Evolutionary conservation across 2,113 vertebrate genomes (phyloP).

Genomic region (Herpailurus yagouaroundi): DNA sequence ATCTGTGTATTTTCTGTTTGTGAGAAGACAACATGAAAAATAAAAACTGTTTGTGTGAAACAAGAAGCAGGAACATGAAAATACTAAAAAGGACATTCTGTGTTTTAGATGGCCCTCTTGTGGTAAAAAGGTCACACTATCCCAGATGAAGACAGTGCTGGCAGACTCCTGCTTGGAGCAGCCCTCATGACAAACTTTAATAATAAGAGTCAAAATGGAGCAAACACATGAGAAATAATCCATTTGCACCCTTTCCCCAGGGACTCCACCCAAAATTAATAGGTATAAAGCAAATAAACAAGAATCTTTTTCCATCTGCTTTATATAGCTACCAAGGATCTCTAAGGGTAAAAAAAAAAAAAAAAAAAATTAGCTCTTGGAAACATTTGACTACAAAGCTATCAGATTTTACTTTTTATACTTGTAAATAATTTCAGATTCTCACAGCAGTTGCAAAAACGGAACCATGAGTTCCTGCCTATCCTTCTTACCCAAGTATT

Average conservation of each 20-base stretch:
- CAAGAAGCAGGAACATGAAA: not conserved
- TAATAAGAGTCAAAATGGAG: not conserved
- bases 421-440: slow-evolving; percentile 16
- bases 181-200: not conserved
- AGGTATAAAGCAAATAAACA: not conserved
- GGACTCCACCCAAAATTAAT: not conserved
- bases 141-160: not conserved
- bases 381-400: not conserved
- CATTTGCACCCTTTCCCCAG: not conserved
- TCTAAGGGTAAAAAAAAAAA: not conserved
- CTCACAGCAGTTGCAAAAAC: not conserved
- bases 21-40: not conserved
- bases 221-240: not conserved
- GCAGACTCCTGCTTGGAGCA: not conserved
- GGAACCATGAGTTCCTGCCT: not conserved
- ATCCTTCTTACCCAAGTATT: not conserved
- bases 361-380: not conserved
- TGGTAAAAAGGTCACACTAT: slow-evolving; percentile 65
- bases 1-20: not conserved
- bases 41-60: slow-evolving; percentile 15
- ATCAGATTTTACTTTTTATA: not conserved
- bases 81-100: not conserved
- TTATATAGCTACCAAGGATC: not conserved
- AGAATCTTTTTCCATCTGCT: not conserved
- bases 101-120: slow-evolving; percentile 73